phyloP scores from a whole-genome alignment of 2,888 invertebrate species.

The Tachina lurida region DNA sequence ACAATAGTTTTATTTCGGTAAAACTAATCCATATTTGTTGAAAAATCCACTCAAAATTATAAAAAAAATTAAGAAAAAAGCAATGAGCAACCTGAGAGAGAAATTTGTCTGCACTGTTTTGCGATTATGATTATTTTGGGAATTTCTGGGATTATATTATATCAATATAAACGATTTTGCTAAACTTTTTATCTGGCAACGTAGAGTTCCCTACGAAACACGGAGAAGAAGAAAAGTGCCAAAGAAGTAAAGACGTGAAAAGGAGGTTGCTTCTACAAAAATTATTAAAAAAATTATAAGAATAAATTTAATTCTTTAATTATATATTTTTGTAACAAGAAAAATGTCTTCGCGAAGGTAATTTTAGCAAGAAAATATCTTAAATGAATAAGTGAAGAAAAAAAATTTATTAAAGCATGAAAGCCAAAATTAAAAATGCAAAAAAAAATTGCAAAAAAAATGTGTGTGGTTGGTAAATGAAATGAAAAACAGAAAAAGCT shows the following conservation, averaged over 20 bases:
- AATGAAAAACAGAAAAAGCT: slow-evolving; percentile 50
- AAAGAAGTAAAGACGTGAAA: slow-evolving; percentile 61
- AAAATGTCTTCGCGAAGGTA: slow-evolving; percentile 82
- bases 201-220: slow-evolving; percentile 16
- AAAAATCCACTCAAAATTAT: too few relatives aligned
- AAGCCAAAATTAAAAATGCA: slow-evolving; percentile 17
- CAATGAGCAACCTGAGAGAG: too few relatives aligned
- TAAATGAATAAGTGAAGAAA: slow-evolving; percentile 36
- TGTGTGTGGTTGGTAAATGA: slow-evolving; percentile 51
- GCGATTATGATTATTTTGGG: too few relatives aligned
- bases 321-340: slow-evolving; percentile 50
- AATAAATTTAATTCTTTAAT: slow-evolving; percentile 32
- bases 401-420: slow-evolving; percentile 31
- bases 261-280: slow-evolving; percentile 44
- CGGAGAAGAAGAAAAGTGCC: slow-evolving; percentile 61
- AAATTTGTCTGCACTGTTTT: too few relatives aligned
- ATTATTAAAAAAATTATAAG: slow-evolving; percentile 9
- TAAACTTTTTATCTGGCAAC: slow-evolving; percentile 14
- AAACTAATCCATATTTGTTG: too few relatives aligned
- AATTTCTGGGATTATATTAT: not conserved
- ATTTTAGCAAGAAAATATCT: slow-evolving; percentile 75
- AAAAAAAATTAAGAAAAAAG: too few relatives aligned
- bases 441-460: slow-evolving; percentile 51
- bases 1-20: too few relatives aligned
- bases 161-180: not conserved